Percentiles rank a stretch among this genome's conserved stretches.
Conservation (phyloP, 2,888 invertebrate genomes). For the Dryobota labecula region DNA sequence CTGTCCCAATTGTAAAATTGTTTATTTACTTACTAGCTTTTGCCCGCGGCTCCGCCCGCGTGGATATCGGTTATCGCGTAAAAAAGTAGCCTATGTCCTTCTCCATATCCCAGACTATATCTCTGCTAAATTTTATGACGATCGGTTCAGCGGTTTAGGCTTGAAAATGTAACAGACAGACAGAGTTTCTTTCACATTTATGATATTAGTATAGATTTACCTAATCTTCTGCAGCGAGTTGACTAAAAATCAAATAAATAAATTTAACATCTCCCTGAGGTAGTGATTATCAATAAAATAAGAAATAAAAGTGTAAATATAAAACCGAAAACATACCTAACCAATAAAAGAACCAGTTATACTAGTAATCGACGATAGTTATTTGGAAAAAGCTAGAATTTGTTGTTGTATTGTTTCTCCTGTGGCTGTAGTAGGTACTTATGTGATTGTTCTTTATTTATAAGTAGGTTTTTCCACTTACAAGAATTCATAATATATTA, state of each 20-base stretch:
- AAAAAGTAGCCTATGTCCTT: too few relatives aligned
- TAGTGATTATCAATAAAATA: neutral
- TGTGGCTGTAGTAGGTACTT: neutral
- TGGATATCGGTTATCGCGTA: too few relatives aligned
- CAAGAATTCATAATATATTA: neutral
- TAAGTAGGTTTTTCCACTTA: neutral
- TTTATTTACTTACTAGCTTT: too few relatives aligned
- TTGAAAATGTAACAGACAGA: too few relatives aligned
- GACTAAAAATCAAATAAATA: neutral
- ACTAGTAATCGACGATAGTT: neutral
- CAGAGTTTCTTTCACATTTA: too few relatives aligned
- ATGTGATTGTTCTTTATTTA: neutral
- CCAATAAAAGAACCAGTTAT: neutral
- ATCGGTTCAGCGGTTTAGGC: too few relatives aligned
- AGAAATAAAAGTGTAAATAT: neutral
- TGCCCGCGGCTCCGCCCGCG: too few relatives aligned
- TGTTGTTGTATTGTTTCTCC: neutral
- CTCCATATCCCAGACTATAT: too few relatives aligned
- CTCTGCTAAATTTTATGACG: too few relatives aligned
- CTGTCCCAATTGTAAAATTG: neutral
- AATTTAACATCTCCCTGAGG: neutral
- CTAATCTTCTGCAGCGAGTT: neutral
- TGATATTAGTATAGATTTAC: too few relatives aligned
- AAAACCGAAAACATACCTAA: neutral
- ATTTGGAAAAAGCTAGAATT: conserved; percentile 3